phyloP scores from a whole-genome alignment of 2,113 vertebrate genomes.

The Mobula birostris region DNA sequence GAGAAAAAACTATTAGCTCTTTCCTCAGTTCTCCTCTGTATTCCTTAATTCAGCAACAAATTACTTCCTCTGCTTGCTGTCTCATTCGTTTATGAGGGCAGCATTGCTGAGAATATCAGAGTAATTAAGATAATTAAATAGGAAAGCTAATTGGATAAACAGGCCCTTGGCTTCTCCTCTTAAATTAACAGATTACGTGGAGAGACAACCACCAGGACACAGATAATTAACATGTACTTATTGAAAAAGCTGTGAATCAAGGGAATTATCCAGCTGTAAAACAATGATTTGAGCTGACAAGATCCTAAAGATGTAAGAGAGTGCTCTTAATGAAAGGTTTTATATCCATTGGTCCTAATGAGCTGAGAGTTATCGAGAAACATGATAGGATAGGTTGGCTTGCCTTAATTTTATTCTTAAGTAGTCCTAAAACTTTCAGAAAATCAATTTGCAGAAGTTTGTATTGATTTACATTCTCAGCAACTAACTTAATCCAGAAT shows the following conservation, averaged over 20 bases:
- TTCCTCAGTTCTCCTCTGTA: neutral
- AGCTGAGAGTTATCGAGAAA: neutral
- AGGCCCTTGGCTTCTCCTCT: slow-evolving; percentile 85
- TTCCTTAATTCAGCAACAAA: neutral
- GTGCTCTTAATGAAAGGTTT: slow-evolving; percentile 39
- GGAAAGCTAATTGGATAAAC: slow-evolving; percentile 98
- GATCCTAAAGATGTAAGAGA: slow-evolving; percentile 49
- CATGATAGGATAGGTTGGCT: slow-evolving; percentile 30
- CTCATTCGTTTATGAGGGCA: slow-evolving; percentile 53
- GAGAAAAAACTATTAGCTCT: neutral
- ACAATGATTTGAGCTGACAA: slow-evolving; percentile 65
- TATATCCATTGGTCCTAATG: slow-evolving; percentile 39
- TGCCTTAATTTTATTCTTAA: slow-evolving; percentile 38
- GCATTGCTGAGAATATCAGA: slow-evolving; percentile 63
- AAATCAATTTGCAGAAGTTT: neutral
- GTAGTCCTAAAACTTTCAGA: neutral
- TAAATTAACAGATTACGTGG: slow-evolving; percentile 94
- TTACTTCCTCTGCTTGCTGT: slow-evolving; percentile 36
- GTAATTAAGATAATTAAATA: slow-evolving; percentile 97
- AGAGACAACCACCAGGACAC: slow-evolving; percentile 77
- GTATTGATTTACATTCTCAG: neutral
- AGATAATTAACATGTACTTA: slow-evolving; percentile 80
- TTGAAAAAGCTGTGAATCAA: slow-evolving; percentile 55
- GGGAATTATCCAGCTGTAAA: slow-evolving; percentile 78
- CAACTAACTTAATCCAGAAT: neutral